Percentiles rank a stretch among this genome's conserved stretches.
Conservation (phyloP, 2,113 vertebrate genomes). For the Chaenocephalus aceratus region DNA sequence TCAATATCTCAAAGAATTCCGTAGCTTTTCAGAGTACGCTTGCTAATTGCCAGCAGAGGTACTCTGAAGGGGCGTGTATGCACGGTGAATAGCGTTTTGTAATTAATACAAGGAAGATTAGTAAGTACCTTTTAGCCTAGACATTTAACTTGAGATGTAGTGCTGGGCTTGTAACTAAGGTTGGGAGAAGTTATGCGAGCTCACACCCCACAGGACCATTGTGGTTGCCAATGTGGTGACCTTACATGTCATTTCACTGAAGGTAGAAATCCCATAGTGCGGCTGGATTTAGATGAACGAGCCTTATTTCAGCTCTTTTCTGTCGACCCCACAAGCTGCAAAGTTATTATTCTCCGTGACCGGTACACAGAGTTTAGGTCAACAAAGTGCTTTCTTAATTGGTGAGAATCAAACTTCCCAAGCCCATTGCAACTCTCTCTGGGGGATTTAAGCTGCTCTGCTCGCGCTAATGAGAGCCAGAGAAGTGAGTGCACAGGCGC, state of each 20-base stretch:
- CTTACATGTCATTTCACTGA: conserved; percentile 57
- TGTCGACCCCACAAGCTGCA: conserved; percentile 37
- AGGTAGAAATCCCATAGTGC: conserved; percentile 34
- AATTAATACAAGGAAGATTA: conserved; percentile 79
- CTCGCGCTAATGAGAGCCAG: conserved; percentile 72
- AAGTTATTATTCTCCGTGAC: conserved; percentile 31
- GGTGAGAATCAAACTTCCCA: conserved; percentile 67
- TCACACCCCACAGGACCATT: conserved; percentile 29
- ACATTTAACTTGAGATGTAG: conserved; percentile 30
- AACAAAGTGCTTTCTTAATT: conserved; percentile 72
- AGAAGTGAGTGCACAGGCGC: conserved; percentile 59
- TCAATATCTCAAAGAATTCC: conserved; percentile 31
- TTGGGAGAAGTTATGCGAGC: conserved; percentile 44
- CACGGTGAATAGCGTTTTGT: conserved; percentile 59
- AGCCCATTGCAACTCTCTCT: conserved; percentile 50
- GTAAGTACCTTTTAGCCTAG: conserved; percentile 55
- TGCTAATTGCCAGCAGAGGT: conserved; percentile 73
- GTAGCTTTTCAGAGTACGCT: conserved; percentile 42
- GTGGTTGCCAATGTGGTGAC: conserved; percentile 30
- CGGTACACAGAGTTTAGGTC: conserved; percentile 42
- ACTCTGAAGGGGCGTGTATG: conserved; percentile 30
- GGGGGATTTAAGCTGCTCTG: conserved; percentile 52
- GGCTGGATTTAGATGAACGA: conserved; percentile 57
- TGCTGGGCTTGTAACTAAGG: conserved; percentile 18
- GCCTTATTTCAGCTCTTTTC: conserved; percentile 12